These are phyloP conservation scores for Caenorhabditis wallacei DNA, from an alignment of 2,888 invertebrate species.

Conservation along the genomic window DNA sequence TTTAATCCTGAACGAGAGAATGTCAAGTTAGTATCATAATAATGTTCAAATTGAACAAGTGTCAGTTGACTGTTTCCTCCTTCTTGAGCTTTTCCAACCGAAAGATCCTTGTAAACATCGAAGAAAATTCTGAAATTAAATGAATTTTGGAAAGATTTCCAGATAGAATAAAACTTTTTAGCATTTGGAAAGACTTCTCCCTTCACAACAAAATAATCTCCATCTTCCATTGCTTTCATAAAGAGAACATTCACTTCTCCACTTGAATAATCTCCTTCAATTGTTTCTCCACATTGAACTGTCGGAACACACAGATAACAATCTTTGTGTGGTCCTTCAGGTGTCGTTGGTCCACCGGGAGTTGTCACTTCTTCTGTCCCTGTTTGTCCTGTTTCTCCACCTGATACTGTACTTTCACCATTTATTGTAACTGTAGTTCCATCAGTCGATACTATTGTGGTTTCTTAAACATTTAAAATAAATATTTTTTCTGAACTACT, in stretches of 20 bases:
- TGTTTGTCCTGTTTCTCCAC: neutral
- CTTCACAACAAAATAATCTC: constrained; percentile 41
- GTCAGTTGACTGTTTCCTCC: constrained; percentile 27
- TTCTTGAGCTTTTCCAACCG: constrained; percentile 51
- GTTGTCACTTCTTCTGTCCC: neutral
- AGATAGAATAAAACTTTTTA: constrained; percentile 11
- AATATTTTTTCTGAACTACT: neutral
- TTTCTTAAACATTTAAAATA: neutral
- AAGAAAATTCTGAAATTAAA: constrained; percentile 40
- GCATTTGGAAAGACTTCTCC: constrained; percentile 49
- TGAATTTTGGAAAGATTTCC: too few relatives aligned
- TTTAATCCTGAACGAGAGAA: constrained; percentile 42
- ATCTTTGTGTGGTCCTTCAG: constrained; percentile 35
- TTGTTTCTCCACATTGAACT: constrained; percentile 53
- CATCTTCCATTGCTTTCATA: constrained; percentile 54
- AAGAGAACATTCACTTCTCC: constrained; percentile 51
- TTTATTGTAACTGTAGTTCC: too few relatives aligned
- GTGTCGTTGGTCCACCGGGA: neutral
- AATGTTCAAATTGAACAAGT: constrained; percentile 42
- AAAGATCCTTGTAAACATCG: constrained; percentile 46
- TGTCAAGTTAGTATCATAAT: constrained; percentile 40
- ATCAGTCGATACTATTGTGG: neutral
- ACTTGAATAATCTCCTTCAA: constrained; percentile 51
- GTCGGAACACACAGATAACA: constrained; percentile 51
- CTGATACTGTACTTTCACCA: too few relatives aligned